A percentile compares a stretch with the other conserved stretches of the same genome.
phyloP scores from a whole-genome alignment of 2,888 invertebrate genomes.

The Torymus texanus region DNA sequence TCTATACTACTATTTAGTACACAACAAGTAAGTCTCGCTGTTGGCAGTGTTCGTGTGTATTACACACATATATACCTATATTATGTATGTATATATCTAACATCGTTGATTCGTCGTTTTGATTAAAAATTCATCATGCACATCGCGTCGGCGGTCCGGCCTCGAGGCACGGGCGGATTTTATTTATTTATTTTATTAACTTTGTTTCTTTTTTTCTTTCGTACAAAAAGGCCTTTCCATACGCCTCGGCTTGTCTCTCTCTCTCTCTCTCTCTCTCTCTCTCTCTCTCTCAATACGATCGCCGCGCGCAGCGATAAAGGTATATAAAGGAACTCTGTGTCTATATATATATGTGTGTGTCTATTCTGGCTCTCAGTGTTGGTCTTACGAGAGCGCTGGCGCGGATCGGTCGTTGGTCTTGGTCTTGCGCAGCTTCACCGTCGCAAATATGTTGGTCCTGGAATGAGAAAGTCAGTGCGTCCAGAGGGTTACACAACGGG shows the following conservation, averaged over 20 bases:
- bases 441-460: slow-evolving; percentile 92
- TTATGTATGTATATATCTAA: neutral
- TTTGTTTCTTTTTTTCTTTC: slow-evolving; percentile 1
- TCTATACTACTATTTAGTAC: neutral
- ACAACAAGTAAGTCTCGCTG: neutral
- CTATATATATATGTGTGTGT: neutral
- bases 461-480: slow-evolving; percentile 57
- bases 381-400: slow-evolving; percentile 78
- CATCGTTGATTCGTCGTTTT: neutral
- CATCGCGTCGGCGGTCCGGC: neutral
- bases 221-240: neutral
- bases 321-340: slow-evolving; percentile 24
- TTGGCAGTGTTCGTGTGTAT: slow-evolving; percentile 8
- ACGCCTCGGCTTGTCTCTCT: too few relatives aligned
- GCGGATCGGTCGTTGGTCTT: slow-evolving; percentile 91
- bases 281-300: too few relatives aligned
- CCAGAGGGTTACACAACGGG: slow-evolving; percentile 34
- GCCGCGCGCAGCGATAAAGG: slow-evolving; percentile 46
- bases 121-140: neutral
- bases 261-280: too few relatives aligned
- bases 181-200: neutral
- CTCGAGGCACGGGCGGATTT: slow-evolving; percentile 44
- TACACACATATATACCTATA: too few relatives aligned
- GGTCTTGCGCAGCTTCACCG: slow-evolving; percentile 91
- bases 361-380: slow-evolving; percentile 18